Evolutionary conservation across 2,113 vertebrate genomes (phyloP), one percentile per base, ranked within the genome.

Genomic region (Mirounga angustirostris): DNA sequence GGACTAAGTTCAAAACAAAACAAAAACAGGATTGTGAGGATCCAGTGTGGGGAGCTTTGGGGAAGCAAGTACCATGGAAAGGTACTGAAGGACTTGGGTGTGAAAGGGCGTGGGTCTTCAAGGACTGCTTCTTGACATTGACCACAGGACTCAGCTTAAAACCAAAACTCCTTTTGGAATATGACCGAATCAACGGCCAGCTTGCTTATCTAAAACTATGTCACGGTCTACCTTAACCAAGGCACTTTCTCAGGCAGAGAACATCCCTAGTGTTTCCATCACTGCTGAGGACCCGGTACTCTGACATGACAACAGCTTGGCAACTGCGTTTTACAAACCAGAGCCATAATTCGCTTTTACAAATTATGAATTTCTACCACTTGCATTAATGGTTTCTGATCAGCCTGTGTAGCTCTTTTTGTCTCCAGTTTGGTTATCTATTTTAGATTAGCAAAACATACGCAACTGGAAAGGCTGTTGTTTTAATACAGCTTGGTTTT

Each of bases 231-330:
- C 83, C 93, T 97, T 96, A 92, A 96, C 79, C 96, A 52, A n/a
- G 98, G 97, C 97, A 97, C 97, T 98, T 98, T 97, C 96, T 7
- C n/a, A 95, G 94, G 96, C 97, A 97, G 96, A 95, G 93, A 69
- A 59, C 18, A 59, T 40, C 0, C 1, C 58, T 19, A 46, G 58
- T 12, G 18, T 74, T 61, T n/a, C 58, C 22, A 28, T 56, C 63
- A 36, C 73, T 58, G n/a, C 83, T 36, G 33, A 89, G 9, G 46
- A 83, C 52, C 11, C 28, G 9, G 1, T 9, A 4, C 52, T 61
- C 76, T 63, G 73, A 65, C 21, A 15, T 15, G 16, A 28, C 14
- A n/a, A 36, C 8, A 40, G 33, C 61, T 19, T 6, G 56, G 67
- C 67, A 69, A 36, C 67, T 5, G 0, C 16, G 0, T 24, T 28